A percentile compares a stretch with the other conserved stretches of the same genome.
These are phyloP conservation scores for Probosciger aterrimus DNA, from an alignment of 2,113 vertebrate genomes.

Conservation along the genomic window DNA sequence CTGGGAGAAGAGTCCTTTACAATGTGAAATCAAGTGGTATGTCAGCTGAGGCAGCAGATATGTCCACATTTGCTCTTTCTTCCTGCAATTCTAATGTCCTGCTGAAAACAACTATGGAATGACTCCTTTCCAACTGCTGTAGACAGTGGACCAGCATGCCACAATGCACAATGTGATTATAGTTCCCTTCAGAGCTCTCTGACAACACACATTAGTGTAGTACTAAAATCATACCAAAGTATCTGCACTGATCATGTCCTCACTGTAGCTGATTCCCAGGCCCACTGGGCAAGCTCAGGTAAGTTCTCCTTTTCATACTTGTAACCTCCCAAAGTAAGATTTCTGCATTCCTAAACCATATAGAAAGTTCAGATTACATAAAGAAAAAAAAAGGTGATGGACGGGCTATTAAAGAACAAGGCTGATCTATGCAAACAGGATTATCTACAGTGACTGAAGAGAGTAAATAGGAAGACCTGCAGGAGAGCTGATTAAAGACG, in stretches of 20 bases:
- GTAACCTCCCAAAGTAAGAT: background rate
- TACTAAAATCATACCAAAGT: background rate
- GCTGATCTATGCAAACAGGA: background rate
- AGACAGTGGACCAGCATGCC: background rate
- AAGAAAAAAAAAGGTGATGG: background rate
- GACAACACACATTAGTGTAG: background rate
- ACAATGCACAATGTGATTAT: background rate
- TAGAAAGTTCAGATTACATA: background rate
- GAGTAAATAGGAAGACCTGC: background rate
- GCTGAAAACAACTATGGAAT: background rate
- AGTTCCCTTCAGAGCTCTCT: background rate
- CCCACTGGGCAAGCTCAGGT: background rate
- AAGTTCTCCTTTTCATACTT: background rate
- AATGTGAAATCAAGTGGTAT: background rate
- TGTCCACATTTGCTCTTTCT: background rate
- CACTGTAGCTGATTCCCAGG: background rate
- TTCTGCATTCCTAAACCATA: background rate
- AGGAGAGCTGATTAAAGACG: background rate
- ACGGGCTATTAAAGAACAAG: background rate
- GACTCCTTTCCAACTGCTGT: background rate
- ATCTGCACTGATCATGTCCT: accelerated
- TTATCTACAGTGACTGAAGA: background rate
- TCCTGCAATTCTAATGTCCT: background rate
- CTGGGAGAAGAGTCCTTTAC: background rate
- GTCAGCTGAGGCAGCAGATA: background rate